Evolutionary conservation across 2,797 vertebrate genomes (phyloP).

Genomic region (Antrozous pallidus): DNA sequence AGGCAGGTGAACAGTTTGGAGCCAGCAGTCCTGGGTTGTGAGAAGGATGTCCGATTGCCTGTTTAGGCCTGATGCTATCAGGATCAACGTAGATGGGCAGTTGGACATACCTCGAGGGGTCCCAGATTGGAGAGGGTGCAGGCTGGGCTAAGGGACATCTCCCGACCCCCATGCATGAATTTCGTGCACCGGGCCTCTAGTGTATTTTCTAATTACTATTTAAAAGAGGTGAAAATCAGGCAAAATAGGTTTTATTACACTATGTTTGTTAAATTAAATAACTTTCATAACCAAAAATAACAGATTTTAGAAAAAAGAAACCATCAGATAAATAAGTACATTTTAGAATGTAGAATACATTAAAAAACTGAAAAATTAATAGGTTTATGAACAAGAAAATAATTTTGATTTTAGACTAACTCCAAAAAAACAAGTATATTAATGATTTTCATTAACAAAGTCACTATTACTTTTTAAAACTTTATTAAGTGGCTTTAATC

Average conservation of each 20-base stretch:
- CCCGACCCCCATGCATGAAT: too few relatives aligned
- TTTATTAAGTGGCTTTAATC: too few relatives aligned
- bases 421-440: background rate
- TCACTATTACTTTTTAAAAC: background rate
- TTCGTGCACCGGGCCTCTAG: too few relatives aligned
- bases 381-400: background rate
- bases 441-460: background rate
- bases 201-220: background rate
- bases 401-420: background rate
- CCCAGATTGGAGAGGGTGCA: too few relatives aligned
- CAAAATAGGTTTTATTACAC: conserved; percentile 4
- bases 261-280: background rate
- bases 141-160: too few relatives aligned
- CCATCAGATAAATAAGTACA: background rate
- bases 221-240: background rate
- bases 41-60: too few relatives aligned
- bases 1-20: too few relatives aligned
- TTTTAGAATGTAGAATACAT: background rate
- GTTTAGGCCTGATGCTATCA: too few relatives aligned
- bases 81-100: too few relatives aligned
- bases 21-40: too few relatives aligned
- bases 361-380: background rate
- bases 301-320: background rate
- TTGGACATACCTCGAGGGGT: too few relatives aligned
- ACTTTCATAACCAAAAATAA: background rate